Percentiles rank a stretch among this genome's conserved stretches.
Evolutionary conservation across 1,140 invertebrate species (phyloP).

Genomic region (Drosophila murphyi): DNA sequence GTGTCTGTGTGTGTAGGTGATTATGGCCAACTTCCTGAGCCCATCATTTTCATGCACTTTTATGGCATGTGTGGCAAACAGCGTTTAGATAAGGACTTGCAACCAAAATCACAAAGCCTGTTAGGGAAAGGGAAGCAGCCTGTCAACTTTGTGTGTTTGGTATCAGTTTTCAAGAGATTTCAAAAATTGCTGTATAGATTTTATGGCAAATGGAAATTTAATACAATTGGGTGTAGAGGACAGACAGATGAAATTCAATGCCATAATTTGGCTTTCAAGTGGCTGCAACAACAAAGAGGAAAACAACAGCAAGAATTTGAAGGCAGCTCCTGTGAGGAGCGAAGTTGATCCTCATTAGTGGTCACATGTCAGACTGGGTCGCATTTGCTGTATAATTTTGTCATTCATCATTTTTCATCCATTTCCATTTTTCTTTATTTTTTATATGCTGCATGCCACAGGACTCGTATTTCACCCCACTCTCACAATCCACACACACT

Average conservation of each 20-base stretch:
- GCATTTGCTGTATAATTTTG: conserved; percentile 82
- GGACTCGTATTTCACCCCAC: conserved; percentile 71
- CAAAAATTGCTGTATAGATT: conserved; percentile 18
- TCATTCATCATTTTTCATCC: conserved; percentile 81
- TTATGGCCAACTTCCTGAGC: conserved; percentile 63
- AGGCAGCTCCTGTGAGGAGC: conserved; percentile 31
- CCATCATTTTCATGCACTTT: conserved; percentile 47
- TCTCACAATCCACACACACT: not conserved
- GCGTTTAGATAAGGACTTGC: conserved; percentile 64
- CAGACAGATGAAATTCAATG: conserved; percentile 61
- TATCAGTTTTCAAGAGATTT: conserved; percentile 21
- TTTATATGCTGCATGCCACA: conserved; percentile 63
- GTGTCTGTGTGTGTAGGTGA: conserved; percentile 15
- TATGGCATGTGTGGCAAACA: conserved; percentile 21
- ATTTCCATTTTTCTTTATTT: conserved; percentile 57
- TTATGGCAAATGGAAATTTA: conserved; percentile 53
- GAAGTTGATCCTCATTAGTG: conserved; percentile 80
- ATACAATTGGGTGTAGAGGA: conserved; percentile 42
- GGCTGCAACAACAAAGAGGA: conserved; percentile 43
- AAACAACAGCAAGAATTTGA: conserved; percentile 29
- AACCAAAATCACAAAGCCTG: conserved; percentile 33
- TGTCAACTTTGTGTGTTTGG: conserved; percentile 12
- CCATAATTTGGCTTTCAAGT: conserved; percentile 76
- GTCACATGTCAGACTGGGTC: conserved; percentile 74
- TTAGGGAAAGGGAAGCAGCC: not conserved